Evolutionary conservation across 1,140 invertebrate species (phyloP), one percentile per base, ranked within the genome.

Genomic region (Liolophura sinensis): DNA sequence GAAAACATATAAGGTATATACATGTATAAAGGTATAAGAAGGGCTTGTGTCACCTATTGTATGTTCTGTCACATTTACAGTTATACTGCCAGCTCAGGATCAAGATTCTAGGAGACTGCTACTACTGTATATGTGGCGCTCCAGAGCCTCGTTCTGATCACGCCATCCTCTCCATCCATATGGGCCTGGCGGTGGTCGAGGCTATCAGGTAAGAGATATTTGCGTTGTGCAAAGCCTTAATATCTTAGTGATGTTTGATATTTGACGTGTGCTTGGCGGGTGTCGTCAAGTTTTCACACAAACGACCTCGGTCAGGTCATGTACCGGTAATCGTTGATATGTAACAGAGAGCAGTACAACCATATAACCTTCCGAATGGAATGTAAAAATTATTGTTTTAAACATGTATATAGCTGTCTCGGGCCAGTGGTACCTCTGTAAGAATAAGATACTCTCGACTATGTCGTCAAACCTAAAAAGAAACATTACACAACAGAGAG

Each of bases 181-280:
- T 97, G 95, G 95, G 95, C 40, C 86, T 97, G 7, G 94, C 93
- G 6, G 96, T 97, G 94, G 94, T 97, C 46, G 94, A 96, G 80
- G 94, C 94, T 55, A 97, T 97, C 78, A 96, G 95, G 92, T 94
- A 86, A 90, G 90, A 24, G 51, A 54, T 54, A 12, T 54, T 54
- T 1, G 22, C 51, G 18, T 54, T 20, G 7, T 54, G 22, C 12
- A 54, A 54, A 24, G 22, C 51, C 51, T 5, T 20, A 54, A 54
- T 54, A 12, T 3, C 9, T 5, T 40, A 40, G 31, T 40, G 31
- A 40, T 40, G 9, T n/a, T n/a, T n/a, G n/a, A n/a, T n/a, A n/a
- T n/a, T n/a, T n/a, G n/a, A n/a, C n/a, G n/a, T n/a, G 31, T 40
- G 31, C 9, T 40, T 40, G 9, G 31, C 31, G 9, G 9, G 9